Percentiles rank a stretch among this genome's conserved stretches.
phyloP scores from a whole-genome alignment of 2,113 vertebrate genomes.

The Upupa epops region DNA sequence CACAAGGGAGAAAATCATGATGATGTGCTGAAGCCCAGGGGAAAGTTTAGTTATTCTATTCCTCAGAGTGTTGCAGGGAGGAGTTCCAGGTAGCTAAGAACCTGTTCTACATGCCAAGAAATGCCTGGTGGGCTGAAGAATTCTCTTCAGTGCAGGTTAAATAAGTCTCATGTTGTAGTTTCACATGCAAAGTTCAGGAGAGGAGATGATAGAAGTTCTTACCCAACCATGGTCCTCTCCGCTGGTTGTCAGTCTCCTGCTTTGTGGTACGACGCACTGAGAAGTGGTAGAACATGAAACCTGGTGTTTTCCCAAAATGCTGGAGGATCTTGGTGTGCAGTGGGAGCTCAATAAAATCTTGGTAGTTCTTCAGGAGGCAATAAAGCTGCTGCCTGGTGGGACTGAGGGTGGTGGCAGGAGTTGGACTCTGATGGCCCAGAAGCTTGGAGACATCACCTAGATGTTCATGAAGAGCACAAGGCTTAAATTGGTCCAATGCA shows the following conservation, averaged over 20 bases:
- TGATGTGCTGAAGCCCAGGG: background rate
- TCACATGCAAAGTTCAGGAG: background rate
- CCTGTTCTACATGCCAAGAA: background rate
- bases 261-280: accelerated
- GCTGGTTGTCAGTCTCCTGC: background rate
- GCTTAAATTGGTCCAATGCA: background rate
- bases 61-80: background rate
- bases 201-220: background rate
- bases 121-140: background rate
- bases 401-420: background rate
- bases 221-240: background rate
- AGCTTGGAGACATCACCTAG: background rate
- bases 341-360: background rate
- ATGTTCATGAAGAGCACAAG: background rate
- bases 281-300: background rate
- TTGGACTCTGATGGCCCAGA: background rate
- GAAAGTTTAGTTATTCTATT: background rate
- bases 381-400: background rate
- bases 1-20: background rate
- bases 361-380: background rate
- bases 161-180: background rate
- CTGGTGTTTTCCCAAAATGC: background rate
- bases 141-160: background rate
- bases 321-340: background rate
- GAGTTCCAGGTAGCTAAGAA: background rate